Conservation (phyloP, 37 sponge, comb jelly and placozoan genomes). For the Beroe ovata region DNA sequence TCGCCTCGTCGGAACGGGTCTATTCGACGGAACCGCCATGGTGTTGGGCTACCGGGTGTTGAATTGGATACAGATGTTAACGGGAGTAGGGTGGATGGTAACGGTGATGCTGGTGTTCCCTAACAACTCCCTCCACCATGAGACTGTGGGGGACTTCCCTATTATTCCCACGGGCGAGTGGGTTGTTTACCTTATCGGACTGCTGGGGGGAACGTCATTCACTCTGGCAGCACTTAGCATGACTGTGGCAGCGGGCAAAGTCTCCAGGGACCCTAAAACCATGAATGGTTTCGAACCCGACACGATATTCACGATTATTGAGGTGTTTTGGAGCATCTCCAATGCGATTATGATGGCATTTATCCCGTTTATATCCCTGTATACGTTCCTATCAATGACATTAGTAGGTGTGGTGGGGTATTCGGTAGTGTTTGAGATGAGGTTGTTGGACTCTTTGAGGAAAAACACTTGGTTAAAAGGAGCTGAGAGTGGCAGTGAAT, state of each 20-base stretch:
- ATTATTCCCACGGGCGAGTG: conserved; percentile 22
- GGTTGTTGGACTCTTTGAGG: not conserved
- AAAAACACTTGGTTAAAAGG: not conserved
- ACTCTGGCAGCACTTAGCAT: not conserved
- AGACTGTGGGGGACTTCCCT: not conserved
- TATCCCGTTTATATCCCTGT: not conserved
- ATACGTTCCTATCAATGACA: not conserved
- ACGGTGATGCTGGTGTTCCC: conserved; percentile 5
- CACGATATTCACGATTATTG: not conserved
- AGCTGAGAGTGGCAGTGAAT: no score
- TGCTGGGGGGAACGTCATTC: not conserved
- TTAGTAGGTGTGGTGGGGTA: not conserved
- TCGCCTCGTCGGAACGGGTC: conserved; percentile 5
- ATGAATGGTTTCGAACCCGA: conserved; percentile 43
- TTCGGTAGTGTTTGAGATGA: not conserved
- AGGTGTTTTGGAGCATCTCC: conserved; percentile 13
- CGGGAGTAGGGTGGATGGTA: not conserved
- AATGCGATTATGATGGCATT: not conserved
- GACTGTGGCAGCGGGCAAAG: conserved; percentile 38
- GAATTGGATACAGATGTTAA: not conserved
- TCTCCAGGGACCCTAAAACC: conserved; percentile 18
- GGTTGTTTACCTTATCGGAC: conserved; percentile 27
- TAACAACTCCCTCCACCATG: conserved; percentile 31
- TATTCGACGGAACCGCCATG: conserved; percentile 6
- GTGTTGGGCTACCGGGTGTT: not conserved